Evolutionary conservation across 2,113 vertebrate species (phyloP).

Genomic region (Conger conger): DNA sequence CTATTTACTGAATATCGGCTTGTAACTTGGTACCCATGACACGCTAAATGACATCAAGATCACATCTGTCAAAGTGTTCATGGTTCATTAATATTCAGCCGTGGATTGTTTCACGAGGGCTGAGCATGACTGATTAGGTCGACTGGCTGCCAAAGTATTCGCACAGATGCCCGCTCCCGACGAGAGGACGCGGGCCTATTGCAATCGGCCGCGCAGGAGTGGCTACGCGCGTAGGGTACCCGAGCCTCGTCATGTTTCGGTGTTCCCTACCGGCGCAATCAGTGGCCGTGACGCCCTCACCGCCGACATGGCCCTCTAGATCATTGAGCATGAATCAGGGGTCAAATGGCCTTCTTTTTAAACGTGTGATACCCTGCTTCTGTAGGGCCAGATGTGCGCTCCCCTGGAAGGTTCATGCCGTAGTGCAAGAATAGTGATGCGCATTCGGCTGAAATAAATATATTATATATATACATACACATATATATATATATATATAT

Average conservation of each 20-base stretch:
- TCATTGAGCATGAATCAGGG: neutral
- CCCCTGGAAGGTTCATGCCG: neutral
- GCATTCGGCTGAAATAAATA: neutral
- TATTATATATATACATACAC: too few relatives aligned
- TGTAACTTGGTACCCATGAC: slow-evolving; percentile 47
- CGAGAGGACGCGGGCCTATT: neutral
- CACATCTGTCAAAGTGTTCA: slow-evolving; percentile 40
- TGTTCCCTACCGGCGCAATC: slow-evolving; percentile 6
- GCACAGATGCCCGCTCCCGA: neutral
- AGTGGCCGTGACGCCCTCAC: neutral
- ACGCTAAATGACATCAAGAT: slow-evolving; percentile 34
- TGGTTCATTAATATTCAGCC: slow-evolving; percentile 43
- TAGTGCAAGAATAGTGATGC: neutral
- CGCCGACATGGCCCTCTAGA: neutral
- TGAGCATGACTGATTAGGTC: slow-evolving; percentile 43
- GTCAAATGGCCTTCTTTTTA: neutral
- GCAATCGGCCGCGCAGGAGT: neutral
- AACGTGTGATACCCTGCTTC: neutral
- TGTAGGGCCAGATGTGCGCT: neutral
- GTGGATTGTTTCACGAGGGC: slow-evolving; percentile 26
- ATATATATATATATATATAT: too few relatives aligned
- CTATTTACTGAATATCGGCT: slow-evolving; percentile 45
- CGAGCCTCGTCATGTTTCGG: neutral
- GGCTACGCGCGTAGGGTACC: neutral
- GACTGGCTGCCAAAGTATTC: neutral